These are phyloP conservation scores for Carlito syrichta DNA, from an alignment of 2,113 vertebrate species.

Conservation along the genomic window DNA sequence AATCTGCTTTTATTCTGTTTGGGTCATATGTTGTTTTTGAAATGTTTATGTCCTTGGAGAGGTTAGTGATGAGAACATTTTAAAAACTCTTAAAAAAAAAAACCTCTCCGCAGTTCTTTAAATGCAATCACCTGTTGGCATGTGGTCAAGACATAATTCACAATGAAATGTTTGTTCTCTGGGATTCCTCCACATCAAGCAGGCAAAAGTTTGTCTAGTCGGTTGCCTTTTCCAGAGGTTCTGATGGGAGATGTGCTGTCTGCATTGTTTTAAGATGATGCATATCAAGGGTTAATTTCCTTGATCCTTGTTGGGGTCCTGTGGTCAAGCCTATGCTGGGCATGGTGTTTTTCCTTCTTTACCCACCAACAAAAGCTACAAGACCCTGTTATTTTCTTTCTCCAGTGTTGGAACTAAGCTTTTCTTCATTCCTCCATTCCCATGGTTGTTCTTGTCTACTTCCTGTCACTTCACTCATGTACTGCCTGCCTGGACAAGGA, in stretches of 20 bases:
- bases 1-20: slow-evolving; percentile 34
- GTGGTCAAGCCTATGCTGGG: not conserved
- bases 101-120: not conserved
- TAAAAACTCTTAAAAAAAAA: slow-evolving; percentile 17
- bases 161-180: slow-evolving; percentile 27
- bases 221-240: not conserved
- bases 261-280: slow-evolving; percentile 27
- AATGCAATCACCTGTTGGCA: slow-evolving; percentile 61
- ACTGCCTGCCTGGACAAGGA: not conserved
- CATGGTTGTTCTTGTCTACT: not conserved
- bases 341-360: not conserved
- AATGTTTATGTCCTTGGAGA: slow-evolving; percentile 47
- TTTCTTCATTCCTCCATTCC: not conserved
- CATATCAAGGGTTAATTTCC: slow-evolving; percentile 33
- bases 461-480: not conserved
- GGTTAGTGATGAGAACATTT: slow-evolving; percentile 56
- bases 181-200: not conserved
- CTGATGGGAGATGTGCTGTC: not conserved
- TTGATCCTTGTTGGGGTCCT: not conserved
- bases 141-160: slow-evolving; percentile 47
- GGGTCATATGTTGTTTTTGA: slow-evolving; percentile 23
- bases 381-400: not conserved
- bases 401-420: not conserved
- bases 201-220: slow-evolving; percentile 3
- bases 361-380: not conserved